Evolutionary conservation across 2,797 vertebrate species (phyloP), one percentile per base, ranked within the genome.

Genomic region (Notolepis coatsorum): DNA sequence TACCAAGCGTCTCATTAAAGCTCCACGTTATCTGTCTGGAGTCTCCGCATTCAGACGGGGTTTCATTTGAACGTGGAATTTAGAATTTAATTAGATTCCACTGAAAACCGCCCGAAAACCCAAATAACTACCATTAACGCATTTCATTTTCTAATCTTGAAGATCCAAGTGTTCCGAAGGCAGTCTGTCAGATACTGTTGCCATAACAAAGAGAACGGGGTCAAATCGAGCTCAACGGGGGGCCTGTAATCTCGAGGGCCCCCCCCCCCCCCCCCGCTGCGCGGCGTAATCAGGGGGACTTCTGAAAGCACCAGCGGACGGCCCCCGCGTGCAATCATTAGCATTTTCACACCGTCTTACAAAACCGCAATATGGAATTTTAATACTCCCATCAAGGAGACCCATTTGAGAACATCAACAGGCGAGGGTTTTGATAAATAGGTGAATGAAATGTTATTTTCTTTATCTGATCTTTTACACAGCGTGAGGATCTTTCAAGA

Each of bases 121-220:
- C 41, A 39, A 54, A 27, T 41, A 33, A 38, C 18, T 7, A 18
- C 15, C 35, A n/a, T 37, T 12, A 8, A 2, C 3, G 7, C 18
- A 13, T 33, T n/a, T n/a, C n/a, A n/a, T n/a, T 23, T 13, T 46
- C 33, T 30, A 8, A 42, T 55, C 37, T 30, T 42, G 12, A 53
- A 15, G 17, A 23, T 15, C 10, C n/a, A 9, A 54, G n/a, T 31
- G 6, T 15, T n/a, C 13, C 24, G 3, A 25, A 10, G 43, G 41
- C 24, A 13, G 28, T 46, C 13, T 58, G 33, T 35, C 17, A 48
- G 25, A 35, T 38, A 3, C 21, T 53, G 39, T 66, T 31, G 43
- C 43, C 43, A 41, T 48, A 57, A 58, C 54, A 56, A 38, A 51
- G 55, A 50, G 25, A 65, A 65, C 8, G 62, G 64, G 61, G 53